These are phyloP conservation scores for Phoeniculus purpureus DNA, from an alignment of 2,797 vertebrate species.

Conservation along the genomic window DNA sequence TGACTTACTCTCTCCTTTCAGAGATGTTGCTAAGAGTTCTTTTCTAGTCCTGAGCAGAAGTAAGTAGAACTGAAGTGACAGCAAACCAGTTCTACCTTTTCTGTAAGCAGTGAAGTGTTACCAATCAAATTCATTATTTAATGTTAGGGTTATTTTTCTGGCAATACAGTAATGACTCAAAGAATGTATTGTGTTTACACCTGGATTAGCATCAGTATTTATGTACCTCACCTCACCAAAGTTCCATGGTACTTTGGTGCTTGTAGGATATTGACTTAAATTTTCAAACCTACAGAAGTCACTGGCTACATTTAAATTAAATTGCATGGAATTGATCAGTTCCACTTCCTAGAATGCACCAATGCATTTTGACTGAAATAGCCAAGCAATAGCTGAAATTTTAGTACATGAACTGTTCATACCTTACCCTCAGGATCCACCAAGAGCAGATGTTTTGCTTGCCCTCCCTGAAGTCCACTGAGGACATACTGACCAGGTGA, in stretches of 20 bases:
- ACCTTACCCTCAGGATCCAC: conserved; percentile 93
- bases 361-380: not conserved
- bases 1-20: not conserved
- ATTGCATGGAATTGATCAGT: not conserved
- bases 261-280: not conserved
- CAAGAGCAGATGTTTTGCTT: conserved; percentile 88
- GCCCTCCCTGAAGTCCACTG: conserved; percentile 89
- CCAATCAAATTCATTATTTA: not conserved
- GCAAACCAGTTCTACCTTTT: not conserved
- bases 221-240: not conserved
- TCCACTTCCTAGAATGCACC: not conserved
- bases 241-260: not conserved
- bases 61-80: not conserved
- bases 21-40: not conserved
- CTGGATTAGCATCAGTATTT: not conserved
- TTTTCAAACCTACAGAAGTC: not conserved
- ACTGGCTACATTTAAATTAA: conserved; percentile 1
- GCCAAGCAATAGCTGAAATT: not conserved
- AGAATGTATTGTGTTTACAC: not conserved
- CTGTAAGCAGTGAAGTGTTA: not conserved
- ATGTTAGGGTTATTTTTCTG: not conserved
- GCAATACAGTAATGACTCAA: not conserved
- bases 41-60: not conserved
- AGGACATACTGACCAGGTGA: conserved; percentile 90
- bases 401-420: not conserved